Conservation (phyloP, 2,888 invertebrate genomes). For the Allacma fusca region DNA sequence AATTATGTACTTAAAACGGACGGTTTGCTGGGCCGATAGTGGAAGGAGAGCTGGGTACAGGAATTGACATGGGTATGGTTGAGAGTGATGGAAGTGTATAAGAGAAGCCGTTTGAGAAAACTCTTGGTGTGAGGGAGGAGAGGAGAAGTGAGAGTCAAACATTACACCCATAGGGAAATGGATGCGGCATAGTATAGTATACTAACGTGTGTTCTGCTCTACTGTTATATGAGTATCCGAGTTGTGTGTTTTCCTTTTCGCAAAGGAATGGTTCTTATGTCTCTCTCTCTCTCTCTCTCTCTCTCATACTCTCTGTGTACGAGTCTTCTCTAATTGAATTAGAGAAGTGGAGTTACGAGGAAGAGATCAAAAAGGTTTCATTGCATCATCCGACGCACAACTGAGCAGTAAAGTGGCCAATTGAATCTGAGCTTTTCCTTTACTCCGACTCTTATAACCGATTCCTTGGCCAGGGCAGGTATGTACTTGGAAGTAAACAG, state of each 20-base stretch:
- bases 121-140: neutral
- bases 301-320: constrained; percentile 39
- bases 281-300: constrained; percentile 34
- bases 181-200: constrained; percentile 24
- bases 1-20: too few relatives aligned
- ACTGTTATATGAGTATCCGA: neutral
- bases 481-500: neutral
- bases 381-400: constrained; percentile 59
- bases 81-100: constrained; percentile 1
- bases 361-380: constrained; percentile 61
- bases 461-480: constrained; percentile 24
- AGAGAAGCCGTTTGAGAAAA: constrained; percentile 19
- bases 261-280: constrained; percentile 26
- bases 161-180: constrained; percentile 24
- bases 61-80: neutral
- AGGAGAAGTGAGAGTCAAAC: constrained; percentile 18
- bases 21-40: neutral
- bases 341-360: constrained; percentile 60
- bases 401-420: constrained; percentile 60
- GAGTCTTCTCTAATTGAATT: constrained; percentile 59
- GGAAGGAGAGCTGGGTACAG: neutral
- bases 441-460: constrained; percentile 16
- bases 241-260: constrained; percentile 41
- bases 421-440: constrained; percentile 56
- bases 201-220: neutral